These are phyloP conservation scores for Artemia franciscana DNA, from an alignment of 1,140 invertebrate genomes.

Conservation along the genomic window DNA sequence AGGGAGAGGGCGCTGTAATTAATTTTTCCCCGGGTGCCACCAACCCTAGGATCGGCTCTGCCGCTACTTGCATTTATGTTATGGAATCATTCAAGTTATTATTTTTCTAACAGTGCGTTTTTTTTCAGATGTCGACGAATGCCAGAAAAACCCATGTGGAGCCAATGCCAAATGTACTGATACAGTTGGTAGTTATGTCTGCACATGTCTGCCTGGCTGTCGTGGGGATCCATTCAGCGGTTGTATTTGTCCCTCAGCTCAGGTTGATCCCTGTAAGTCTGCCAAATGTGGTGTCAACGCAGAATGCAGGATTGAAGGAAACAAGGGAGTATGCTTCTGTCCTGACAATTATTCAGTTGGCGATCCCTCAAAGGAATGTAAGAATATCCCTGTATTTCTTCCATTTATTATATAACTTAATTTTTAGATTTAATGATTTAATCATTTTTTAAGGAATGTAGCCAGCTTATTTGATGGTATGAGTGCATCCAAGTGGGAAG, in stretches of 20 bases:
- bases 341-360: constrained; percentile 51
- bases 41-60: no score
- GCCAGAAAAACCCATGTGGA: constrained; percentile 53
- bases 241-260: constrained; percentile 40
- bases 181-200: constrained; percentile 39
- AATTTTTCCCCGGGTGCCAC: no score
- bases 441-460: constrained; percentile 10
- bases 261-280: constrained; percentile 36
- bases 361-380: constrained; percentile 62
- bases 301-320: constrained; percentile 35
- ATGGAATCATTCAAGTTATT: no score
- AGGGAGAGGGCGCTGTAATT: no score
- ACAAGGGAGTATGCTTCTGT: constrained; percentile 53
- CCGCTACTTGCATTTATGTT: no score
- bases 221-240: constrained; percentile 51
- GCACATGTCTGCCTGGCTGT: constrained; percentile 49
- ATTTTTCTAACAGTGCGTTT: no score
- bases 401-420: constrained; percentile 1
- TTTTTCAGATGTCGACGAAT: constrained; percentile 31
- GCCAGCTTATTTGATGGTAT: no score
- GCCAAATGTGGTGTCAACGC: constrained; percentile 57
- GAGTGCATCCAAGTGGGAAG: no score
- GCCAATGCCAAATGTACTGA: constrained; percentile 56
- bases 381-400: constrained; percentile 16
- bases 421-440: neutral